Percentiles rank a stretch among this genome's conserved stretches.
Conservation (phyloP, 2,888 invertebrate genomes). For the Amblyjoppa fuscipennis region DNA sequence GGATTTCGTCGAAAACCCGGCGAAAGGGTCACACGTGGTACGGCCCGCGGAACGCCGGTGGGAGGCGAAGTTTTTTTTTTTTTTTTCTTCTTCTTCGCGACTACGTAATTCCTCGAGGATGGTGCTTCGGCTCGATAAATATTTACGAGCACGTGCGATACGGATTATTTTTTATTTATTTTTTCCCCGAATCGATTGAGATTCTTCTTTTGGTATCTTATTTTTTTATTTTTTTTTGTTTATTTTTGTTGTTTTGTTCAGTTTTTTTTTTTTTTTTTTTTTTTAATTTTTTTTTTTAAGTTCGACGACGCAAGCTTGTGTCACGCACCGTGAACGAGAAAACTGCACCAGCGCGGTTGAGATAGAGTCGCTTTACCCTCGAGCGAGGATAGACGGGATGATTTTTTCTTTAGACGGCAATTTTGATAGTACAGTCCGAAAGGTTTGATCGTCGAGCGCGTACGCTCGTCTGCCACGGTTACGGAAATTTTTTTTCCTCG, state of each 20-base stretch:
- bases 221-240: not conserved
- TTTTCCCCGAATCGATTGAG: not conserved
- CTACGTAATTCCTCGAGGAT: slow-evolving; percentile 1
- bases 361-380: slow-evolving; percentile 37
- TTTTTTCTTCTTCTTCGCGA: not conserved
- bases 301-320: slow-evolving; percentile 1
- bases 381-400: not conserved
- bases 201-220: not conserved
- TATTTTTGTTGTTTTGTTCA: not conserved
- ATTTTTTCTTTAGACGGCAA: slow-evolving; percentile 21
- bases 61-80: slow-evolving; percentile 15
- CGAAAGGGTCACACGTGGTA: slow-evolving; percentile 53
- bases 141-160: slow-evolving; percentile 3
- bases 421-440: slow-evolving; percentile 55
- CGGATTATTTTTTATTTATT: not conserved
- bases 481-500: slow-evolving; percentile 20
- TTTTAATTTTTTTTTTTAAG: not conserved
- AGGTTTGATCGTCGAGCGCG: slow-evolving; percentile 28
- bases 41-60: slow-evolving; percentile 6
- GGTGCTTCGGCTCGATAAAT: not conserved
- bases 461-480: slow-evolving; percentile 63
- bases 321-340: slow-evolving; percentile 64
- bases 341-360: slow-evolving; percentile 59
- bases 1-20: slow-evolving; percentile 50
- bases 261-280: not conserved